A percentile compares a stretch with the other conserved stretches of the same genome.
phyloP scores from a whole-genome alignment of 2,113 vertebrate genomes.

The Tapirus terrestris region DNA sequence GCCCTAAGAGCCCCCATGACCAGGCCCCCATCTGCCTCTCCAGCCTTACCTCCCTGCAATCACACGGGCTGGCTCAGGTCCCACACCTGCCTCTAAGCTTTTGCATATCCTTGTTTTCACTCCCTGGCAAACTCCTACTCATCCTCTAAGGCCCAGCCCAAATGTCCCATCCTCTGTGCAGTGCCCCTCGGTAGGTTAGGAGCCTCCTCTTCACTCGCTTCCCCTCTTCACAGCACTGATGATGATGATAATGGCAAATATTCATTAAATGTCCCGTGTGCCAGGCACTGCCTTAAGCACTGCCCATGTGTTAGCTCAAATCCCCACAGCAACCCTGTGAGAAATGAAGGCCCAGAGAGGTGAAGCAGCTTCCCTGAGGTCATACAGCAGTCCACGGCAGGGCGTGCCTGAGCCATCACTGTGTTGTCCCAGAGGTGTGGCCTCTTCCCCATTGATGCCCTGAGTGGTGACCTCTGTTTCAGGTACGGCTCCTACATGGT shows the following conservation, averaged over 20 bases:
- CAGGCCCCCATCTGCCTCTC: background rate
- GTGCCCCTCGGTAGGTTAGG: background rate
- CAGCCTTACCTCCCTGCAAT: background rate
- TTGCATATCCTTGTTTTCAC: background rate
- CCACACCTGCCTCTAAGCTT: background rate
- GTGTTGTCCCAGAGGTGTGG: rapidly evolving
- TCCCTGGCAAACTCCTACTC: background rate
- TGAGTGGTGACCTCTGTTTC: constrained; percentile 40
- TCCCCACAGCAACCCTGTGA: background rate
- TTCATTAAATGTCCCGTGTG: rapidly evolving
- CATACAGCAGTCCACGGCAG: background rate
- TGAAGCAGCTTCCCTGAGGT: background rate
- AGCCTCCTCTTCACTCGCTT: no score
- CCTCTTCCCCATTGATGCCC: background rate
- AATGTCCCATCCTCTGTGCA: background rate
- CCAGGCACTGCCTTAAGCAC: background rate
- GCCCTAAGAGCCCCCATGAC: background rate
- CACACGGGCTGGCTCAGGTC: background rate
- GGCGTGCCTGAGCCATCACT: background rate
- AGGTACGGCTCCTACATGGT: constrained; percentile 89
- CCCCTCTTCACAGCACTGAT: no score
- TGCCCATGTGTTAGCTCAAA: background rate
- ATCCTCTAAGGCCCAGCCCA: background rate
- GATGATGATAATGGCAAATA: rapidly evolving
- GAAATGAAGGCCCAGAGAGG: background rate